Base-by-base conservation (phyloP, 2,797 vertebrate genomes). In the Hephaestus fuliginosus region DNA sequence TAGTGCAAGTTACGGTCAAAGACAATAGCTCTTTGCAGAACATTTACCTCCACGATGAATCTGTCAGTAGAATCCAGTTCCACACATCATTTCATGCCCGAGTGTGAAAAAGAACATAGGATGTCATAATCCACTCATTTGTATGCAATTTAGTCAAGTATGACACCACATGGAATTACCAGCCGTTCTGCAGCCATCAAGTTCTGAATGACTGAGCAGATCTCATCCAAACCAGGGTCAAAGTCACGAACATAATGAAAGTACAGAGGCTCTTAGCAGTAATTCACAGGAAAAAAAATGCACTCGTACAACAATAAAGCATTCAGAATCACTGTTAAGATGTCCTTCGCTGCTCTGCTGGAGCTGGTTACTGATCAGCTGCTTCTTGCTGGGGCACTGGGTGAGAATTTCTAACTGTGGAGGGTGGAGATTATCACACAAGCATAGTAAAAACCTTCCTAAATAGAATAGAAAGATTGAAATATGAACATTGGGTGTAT, bases 121-220 rank as follows among this genome's bases (percentile, higher is more conserved):
- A 48, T 25, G 30, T 36, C 14, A 51, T 28, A 52, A 33, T 71
- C 11, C 41, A 60, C 43, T 46, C n/a, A 55, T 52, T 65, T 73
- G 11, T 7, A 18, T 53, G 43, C 53, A 52, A 11, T 85, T 62
- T 48, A 28, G 49, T 33, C 66, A 55, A 36, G 73, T 70, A 77
- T 56, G 30, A 25, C 56, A 36, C 15, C 30, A 8, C 20, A 0
- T n/a, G 25, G 4, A 7, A 73, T 81, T 73, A 63, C 30, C 11
- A 53, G 36, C 33, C 0, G 0, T 33, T 66, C 55, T 43, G 46
- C 12, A 5, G 25, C 53, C 36, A 70, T 66, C 78, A 69, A 10
- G 36, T 25, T 68, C 41, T 73, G 60, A 78, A 18, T 33, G 63
- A 58, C 30, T 48, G 20, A 61, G n/a, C 63, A 33, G 33, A 30